Evolutionary conservation across 2,888 invertebrate species (phyloP), one percentile per base, ranked within the genome.

Genomic region (Calameuta filiformis): DNA sequence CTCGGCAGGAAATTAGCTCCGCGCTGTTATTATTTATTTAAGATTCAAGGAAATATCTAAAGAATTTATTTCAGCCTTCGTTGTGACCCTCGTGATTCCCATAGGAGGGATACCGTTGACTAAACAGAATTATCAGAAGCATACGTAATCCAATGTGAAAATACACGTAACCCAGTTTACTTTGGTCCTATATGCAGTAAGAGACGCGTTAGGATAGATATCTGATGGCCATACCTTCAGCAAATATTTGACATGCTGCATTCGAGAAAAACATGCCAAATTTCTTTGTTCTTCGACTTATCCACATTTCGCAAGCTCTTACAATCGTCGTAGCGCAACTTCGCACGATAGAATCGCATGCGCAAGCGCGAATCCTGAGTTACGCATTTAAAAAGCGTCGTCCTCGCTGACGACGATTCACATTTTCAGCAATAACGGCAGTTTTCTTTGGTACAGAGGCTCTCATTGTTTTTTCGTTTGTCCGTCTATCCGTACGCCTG

Each of bases 231-330:
- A 76, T 77, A 77, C 75, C 81, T 73, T 79, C 79, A 77, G 83
- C 83, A 87, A 87, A 87, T 87, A 85, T 87, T 87, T 84, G 83
- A 85, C 85, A 84, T 85, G 77, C 81, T 23, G 11, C 33, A 35
- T 31, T 12, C 71, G 71, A 30, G 12, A 71, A 15, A 30, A 71
- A 71, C 12, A 30, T 23, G 30, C 71, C 56, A 0, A 56, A 56
- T 23, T 23, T 23, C 56, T 71, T 71, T 34, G 30, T 31, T 31
- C 12, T 71, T 15, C 23, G 34, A 71, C 71, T 71, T 71, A 71
- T 30, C 71, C 34, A 33, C 34, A 30, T 30, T 11, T 34, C 23
- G 6, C 12, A 35, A 35, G 11, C 30, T 12, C 71, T 71, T 71
- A 56, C 9, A 56, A 56, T 56, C 56, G 2, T 34, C 11, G 30